A percentile compares a stretch with the other conserved stretches of the same genome.
These are phyloP conservation scores for Anoura caudifer DNA, from an alignment of 2,113 vertebrate species.

Conservation along the genomic window DNA sequence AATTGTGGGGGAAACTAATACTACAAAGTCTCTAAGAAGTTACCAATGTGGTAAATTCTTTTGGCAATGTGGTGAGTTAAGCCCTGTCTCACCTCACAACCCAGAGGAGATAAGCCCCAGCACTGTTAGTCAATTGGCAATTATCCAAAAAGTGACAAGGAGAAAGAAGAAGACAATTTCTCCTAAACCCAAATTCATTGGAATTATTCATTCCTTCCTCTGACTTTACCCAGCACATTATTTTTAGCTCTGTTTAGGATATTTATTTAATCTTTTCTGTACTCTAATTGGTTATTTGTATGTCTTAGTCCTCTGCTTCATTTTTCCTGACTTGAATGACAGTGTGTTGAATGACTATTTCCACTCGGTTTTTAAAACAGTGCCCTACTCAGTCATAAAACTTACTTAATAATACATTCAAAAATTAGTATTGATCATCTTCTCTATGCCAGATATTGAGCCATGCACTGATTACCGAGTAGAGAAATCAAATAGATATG, in stretches of 20 bases:
- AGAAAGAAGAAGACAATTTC: not conserved
- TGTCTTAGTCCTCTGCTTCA: not conserved
- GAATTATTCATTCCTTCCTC: not conserved
- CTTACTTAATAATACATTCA: not conserved
- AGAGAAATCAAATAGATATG: not conserved
- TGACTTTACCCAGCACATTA: not conserved
- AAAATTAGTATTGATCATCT: not conserved
- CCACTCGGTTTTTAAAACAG: not conserved
- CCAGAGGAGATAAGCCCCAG: not conserved
- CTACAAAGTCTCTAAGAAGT: not conserved
- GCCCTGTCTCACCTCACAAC: not conserved
- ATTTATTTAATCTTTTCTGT: not conserved
- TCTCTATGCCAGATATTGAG: not conserved
- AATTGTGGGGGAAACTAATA: not conserved
- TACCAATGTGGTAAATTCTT: not conserved
- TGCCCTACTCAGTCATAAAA: not conserved
- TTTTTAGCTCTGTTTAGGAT: not conserved
- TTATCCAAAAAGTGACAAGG: not conserved
- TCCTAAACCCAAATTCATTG: not conserved
- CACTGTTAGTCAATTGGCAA: not conserved
- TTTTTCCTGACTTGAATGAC: not conserved
- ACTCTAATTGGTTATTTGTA: not conserved
- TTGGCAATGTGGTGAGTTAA: not conserved
- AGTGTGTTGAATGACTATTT: not conserved
- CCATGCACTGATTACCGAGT: not conserved